Percentiles rank a stretch among this genome's conserved stretches.
These are phyloP conservation scores for Bubo bubo DNA, from an alignment of 2,113 vertebrate species.

Conservation along the genomic window DNA sequence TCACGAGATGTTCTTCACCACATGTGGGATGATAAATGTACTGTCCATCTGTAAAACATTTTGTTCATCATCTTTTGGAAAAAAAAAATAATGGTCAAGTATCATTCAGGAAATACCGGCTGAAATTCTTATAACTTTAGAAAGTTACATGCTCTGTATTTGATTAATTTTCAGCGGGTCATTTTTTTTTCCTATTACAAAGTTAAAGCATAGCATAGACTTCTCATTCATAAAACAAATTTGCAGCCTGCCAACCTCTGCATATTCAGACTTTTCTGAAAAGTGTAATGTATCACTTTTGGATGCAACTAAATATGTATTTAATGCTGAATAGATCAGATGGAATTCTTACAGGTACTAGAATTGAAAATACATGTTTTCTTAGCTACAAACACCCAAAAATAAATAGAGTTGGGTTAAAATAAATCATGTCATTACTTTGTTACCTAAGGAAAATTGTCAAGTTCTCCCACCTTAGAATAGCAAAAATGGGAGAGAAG, in stretches of 20 bases:
- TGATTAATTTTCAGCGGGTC: background rate
- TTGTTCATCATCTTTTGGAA: background rate
- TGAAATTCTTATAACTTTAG: background rate
- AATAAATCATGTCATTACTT: background rate
- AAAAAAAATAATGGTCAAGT: background rate
- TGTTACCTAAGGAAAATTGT: background rate
- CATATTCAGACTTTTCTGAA: background rate
- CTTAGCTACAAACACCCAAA: background rate
- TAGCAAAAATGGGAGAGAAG: background rate
- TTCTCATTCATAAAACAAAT: background rate
- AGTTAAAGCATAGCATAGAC: background rate
- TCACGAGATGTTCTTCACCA: background rate
- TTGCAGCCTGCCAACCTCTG: background rate
- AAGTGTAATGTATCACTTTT: background rate
- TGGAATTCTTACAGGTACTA: background rate
- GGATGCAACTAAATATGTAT: background rate
- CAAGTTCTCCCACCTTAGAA: background rate
- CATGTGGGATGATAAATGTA: background rate
- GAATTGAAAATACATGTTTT: background rate
- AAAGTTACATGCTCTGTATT: background rate
- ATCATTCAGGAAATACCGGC: background rate
- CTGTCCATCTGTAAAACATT: background rate
- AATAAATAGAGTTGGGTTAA: background rate
- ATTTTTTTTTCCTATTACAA: background rate
- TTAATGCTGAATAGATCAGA: background rate